Conservation (phyloP, 2,113 vertebrate genomes). For the Epinephelus cyanopodus region DNA sequence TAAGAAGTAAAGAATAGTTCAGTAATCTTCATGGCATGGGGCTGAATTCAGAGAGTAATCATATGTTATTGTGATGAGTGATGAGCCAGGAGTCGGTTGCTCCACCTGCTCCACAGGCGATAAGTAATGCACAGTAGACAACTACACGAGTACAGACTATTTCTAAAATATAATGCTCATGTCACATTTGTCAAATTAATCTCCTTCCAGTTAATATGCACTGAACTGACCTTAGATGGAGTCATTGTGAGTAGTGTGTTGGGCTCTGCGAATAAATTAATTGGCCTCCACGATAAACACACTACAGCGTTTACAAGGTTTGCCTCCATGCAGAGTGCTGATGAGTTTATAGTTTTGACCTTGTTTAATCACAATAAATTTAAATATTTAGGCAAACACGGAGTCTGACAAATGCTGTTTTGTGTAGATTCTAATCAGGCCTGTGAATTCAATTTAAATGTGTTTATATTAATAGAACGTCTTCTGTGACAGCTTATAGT, state of each 20-base stretch:
- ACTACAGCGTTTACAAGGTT: neutral
- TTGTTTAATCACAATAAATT: neutral
- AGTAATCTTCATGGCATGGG: neutral
- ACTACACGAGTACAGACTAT: neutral
- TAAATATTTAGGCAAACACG: conserved; percentile 9
- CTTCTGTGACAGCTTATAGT: conserved; percentile 26
- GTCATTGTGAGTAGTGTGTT: neutral
- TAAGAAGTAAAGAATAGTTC: neutral
- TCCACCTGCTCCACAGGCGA: neutral
- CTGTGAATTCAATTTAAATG: neutral
- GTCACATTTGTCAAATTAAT: conserved; percentile 12
- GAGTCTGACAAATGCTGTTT: neutral
- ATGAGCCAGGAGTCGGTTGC: neutral
- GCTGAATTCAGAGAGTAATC: neutral
- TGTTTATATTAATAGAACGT: neutral
- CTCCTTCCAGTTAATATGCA: neutral
- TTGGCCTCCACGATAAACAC: neutral
- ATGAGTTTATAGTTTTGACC: neutral
- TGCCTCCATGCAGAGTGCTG: neutral
- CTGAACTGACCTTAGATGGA: neutral
- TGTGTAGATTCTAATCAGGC: neutral
- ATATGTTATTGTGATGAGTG: neutral
- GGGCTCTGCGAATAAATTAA: neutral
- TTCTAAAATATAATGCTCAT: neutral
- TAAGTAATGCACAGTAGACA: neutral